Conservation (phyloP, 2,113 vertebrate genomes). For the Calyptommatus sinebrachiatus region DNA sequence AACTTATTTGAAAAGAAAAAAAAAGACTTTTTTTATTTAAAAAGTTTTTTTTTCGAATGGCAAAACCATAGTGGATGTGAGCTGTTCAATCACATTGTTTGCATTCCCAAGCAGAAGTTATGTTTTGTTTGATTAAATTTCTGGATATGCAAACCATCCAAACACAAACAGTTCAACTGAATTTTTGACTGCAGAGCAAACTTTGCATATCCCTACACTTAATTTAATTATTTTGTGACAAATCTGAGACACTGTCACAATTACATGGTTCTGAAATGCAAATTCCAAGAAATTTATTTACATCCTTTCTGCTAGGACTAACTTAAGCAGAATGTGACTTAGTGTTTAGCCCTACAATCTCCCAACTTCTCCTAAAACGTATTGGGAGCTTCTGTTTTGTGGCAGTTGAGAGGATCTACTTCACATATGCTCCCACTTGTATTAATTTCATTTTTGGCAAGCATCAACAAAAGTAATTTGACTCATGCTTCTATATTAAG, state of each 20-base stretch:
- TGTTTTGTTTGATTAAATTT: too few species aligned
- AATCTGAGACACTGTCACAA: rapidly evolving
- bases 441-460: not conserved
- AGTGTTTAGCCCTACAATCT: conserved; percentile 42
- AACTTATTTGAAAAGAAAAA: too few species aligned
- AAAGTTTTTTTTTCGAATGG: too few species aligned
- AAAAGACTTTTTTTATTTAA: too few species aligned
- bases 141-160: too few species aligned
- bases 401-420: rapidly evolving
- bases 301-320: not conserved
- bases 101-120: too few species aligned
- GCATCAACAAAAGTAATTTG: not conserved
- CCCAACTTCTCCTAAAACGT: not conserved
- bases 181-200: too few species aligned
- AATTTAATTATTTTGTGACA: too few species aligned
- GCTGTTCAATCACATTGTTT: too few species aligned
- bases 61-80: too few species aligned
- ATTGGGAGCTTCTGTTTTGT: not conserved
- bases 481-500: not conserved
- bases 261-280: rapidly evolving
- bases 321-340: conserved; percentile 25
- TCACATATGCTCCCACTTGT: not conserved
- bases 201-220: too few species aligned
- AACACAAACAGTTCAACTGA: too few species aligned
- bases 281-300: conserved; percentile 4